These are phyloP conservation scores for Bolinopsis microptera DNA, from an alignment of 37 sponge, comb jelly and placozoan genomes.

Conservation along the genomic window DNA sequence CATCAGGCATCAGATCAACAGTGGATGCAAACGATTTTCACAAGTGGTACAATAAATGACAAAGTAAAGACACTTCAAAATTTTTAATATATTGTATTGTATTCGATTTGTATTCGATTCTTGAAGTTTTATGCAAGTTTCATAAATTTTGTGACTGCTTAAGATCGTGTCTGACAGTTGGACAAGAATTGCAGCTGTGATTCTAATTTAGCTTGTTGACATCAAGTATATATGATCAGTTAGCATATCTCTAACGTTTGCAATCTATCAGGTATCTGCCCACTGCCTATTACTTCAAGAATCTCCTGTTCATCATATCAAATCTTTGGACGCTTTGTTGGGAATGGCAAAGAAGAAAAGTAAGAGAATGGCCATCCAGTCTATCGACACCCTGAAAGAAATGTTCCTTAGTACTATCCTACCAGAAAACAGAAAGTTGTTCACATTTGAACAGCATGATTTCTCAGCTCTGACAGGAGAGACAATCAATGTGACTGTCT, in stretches of 20 bases:
- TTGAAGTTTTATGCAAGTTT: too few relatives aligned
- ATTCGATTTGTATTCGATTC: too few relatives aligned
- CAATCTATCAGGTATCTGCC: conserved; percentile 42
- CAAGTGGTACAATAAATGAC: conserved; percentile 89
- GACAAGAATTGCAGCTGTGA: too few relatives aligned
- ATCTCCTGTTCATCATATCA: conserved; percentile 87
- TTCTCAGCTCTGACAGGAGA: neutral
- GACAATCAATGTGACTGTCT: conserved; percentile 20
- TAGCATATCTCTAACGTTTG: too few relatives aligned
- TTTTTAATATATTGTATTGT: too few relatives aligned
- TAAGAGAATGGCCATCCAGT: conserved; percentile 81
- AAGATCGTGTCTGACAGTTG: too few relatives aligned
- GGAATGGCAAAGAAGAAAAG: conserved; percentile 85
- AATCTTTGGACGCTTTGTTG: conserved; percentile 73
- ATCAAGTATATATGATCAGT: too few relatives aligned
- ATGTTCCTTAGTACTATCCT: conserved; percentile 81
- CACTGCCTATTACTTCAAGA: conserved; percentile 75
- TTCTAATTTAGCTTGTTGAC: too few relatives aligned
- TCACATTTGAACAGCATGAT: conserved; percentile 30
- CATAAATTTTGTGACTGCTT: too few relatives aligned
- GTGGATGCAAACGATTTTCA: conserved; percentile 90
- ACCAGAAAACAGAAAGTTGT: conserved; percentile 82
- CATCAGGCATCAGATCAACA: conserved; percentile 64
- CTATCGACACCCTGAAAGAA: conserved; percentile 83
- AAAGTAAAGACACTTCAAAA: too few relatives aligned